Evolutionary conservation across 2,888 invertebrate species (phyloP).

Genomic region (Stegophylla sp.): DNA sequence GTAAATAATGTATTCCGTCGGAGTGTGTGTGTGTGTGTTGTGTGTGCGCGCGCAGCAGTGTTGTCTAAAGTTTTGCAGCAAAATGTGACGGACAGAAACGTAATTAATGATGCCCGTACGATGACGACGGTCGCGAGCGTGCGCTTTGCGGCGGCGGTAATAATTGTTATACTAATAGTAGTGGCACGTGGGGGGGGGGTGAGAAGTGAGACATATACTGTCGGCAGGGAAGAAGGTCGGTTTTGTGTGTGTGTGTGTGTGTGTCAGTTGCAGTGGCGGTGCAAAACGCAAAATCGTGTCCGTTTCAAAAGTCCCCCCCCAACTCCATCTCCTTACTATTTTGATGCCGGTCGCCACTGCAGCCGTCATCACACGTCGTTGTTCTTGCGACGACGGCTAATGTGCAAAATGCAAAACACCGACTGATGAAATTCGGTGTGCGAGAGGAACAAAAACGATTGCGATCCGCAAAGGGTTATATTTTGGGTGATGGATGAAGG

Average conservation of each 20-base stretch:
- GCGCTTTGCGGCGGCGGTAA: slow-evolving; percentile 13
- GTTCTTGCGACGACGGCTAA: background rate
- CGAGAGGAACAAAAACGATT: background rate
- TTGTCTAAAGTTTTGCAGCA: slow-evolving; percentile 48
- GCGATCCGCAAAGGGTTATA: too few relatives aligned
- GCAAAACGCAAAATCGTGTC: slow-evolving; percentile 17
- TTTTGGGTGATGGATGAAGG: too few relatives aligned
- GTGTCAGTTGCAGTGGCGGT: slow-evolving; percentile 31
- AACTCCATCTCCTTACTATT: background rate
- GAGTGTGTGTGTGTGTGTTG: too few relatives aligned
- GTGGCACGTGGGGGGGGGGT: background rate
- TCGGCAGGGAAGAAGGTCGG: background rate
- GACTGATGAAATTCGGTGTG: background rate
- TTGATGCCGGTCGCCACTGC: too few relatives aligned
- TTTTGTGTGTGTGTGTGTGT: background rate
- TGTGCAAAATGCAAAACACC: too few relatives aligned
- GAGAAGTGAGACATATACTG: too few relatives aligned
- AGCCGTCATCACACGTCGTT: too few relatives aligned
- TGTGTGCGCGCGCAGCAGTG: too few relatives aligned
- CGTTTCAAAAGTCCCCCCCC: background rate
- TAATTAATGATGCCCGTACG: slow-evolving; percentile 47
- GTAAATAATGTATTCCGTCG: slow-evolving; percentile 45
- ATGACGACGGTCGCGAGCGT: background rate
- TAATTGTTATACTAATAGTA: slow-evolving; percentile 45
- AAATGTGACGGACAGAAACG: slow-evolving; percentile 55